Conservation (phyloP, 2,113 vertebrate species). For the Solea senegalensis region DNA sequence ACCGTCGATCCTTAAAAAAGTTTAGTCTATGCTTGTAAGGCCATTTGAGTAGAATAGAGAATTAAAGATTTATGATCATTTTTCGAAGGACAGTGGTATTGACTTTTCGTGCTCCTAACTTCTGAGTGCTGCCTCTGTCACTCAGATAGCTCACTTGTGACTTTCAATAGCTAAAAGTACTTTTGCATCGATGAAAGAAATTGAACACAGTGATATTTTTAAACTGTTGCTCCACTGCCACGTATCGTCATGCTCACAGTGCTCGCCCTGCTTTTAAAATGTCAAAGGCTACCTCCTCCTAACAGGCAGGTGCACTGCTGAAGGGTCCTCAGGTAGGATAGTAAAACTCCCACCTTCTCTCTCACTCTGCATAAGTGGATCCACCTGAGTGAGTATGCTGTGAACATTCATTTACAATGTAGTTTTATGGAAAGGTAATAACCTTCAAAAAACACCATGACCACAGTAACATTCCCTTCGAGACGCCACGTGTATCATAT, state of each 20-base stretch:
- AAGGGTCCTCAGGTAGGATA: constrained; percentile 34
- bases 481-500: background rate
- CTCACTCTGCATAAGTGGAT: constrained; percentile 20
- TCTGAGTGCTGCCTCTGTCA: constrained; percentile 1
- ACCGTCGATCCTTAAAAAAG: constrained; percentile 6
- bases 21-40: constrained; percentile 23
- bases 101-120: constrained; percentile 28
- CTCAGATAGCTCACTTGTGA: background rate
- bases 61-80: constrained; percentile 51
- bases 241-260: constrained; percentile 16
- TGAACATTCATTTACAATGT: background rate
- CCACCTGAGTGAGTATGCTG: constrained; percentile 6
- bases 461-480: background rate
- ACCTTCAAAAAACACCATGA: constrained; percentile 2
- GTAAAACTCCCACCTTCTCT: constrained; percentile 8
- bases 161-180: constrained; percentile 18
- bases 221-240: background rate
- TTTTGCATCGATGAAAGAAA: constrained; percentile 1
- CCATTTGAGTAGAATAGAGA: constrained; percentile 22
- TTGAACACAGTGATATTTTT: constrained; percentile 5
- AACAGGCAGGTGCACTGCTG: constrained; percentile 32
- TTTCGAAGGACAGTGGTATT: constrained; percentile 34
- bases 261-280: constrained; percentile 47
- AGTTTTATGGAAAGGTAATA: constrained; percentile 10
- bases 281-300: constrained; percentile 14